Base-by-base conservation (phyloP, 2,113 vertebrate genomes). In the Caranx ignobilis region DNA sequence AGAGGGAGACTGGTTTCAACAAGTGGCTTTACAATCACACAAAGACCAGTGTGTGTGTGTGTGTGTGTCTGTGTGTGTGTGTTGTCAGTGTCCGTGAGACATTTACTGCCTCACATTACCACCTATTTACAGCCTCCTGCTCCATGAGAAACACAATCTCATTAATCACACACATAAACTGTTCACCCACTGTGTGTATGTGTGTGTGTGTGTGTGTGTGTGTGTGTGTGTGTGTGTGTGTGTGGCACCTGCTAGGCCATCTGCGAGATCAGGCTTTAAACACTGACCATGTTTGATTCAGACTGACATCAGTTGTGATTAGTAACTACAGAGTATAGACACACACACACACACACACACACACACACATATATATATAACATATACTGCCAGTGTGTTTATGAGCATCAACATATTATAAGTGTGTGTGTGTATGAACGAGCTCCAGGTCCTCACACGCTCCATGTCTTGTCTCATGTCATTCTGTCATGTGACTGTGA, bases 141-240 rank as follows among this genome's bases (percentile, higher is more conserved):
- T 75, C 78, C 81, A 62, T 78, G 26, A 61, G 74, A 84, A 84
- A 81, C 47, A 75, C 71, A 71, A 87, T 75, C 71, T 81, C 78
- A 81, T 87, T 84, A 87, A 84, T 87, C 54, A 1, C 81, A 66
- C 66, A 72, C 72, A 87, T 77, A 77, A 80, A 69, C n/a, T 63
- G 39, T 31, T n/a, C 16, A n/a, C 9, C 39, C 3, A 31, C 48
- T 63, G 47, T 54, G 65, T 45, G 39, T 45, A 21, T 45, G 62
- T 65, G 62, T 64, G 41, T 47, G 21, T 47, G 63, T 62, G 37
- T 43, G 47, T 70, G 56, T 55, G 67, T 71, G 56, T 54, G 65
- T 45, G 39, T 45, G 39, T 45, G 62, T 64, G 62, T 64, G 39
- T 45, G n/a, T 64, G 62, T 65, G 62, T 47, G 26, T 62, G 61